phyloP scores from a whole-genome alignment of 1,140 invertebrate genomes.

The Drosophila paulistorum region DNA sequence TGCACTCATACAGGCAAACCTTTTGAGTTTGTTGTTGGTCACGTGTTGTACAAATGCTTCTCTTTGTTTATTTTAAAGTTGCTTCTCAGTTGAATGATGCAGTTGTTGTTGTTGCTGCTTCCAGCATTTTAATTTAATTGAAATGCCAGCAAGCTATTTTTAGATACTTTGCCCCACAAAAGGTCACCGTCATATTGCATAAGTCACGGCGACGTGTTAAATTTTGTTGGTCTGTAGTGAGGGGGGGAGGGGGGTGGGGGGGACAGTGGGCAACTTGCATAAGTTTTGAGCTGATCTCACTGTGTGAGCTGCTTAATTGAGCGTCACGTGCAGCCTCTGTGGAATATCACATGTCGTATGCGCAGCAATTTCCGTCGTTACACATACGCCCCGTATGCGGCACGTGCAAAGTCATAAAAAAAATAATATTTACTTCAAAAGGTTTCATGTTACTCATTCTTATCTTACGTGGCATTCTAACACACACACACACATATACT shows the following conservation, averaged over 20 bases:
- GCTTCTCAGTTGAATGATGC: slow-evolving; percentile 24
- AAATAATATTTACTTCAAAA: slow-evolving; percentile 17
- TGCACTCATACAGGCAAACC: slow-evolving; percentile 16
- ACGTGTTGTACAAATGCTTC: slow-evolving; percentile 75
- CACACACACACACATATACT: slow-evolving; percentile 18
- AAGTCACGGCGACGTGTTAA: slow-evolving; percentile 17
- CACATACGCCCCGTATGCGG: slow-evolving; percentile 39
- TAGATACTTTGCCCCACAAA: slow-evolving; percentile 47
- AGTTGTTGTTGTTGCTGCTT: slow-evolving; percentile 46
- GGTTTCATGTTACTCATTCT: slow-evolving; percentile 40
- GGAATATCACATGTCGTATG: slow-evolving; percentile 41
- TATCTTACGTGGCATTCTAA: background rate
- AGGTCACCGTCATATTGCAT: slow-evolving; percentile 51
- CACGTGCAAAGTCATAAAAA: slow-evolving; percentile 52
- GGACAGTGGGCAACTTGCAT: slow-evolving; percentile 24
- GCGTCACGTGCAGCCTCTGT: slow-evolving; percentile 50
- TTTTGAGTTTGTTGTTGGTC: slow-evolving; percentile 73
- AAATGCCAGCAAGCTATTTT: slow-evolving; percentile 64
- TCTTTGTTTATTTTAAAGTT: slow-evolving; percentile 48
- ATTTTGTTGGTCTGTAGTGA: background rate
- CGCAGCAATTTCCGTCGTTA: slow-evolving; percentile 28
- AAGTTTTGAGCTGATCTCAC: slow-evolving; percentile 44
- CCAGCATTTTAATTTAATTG: slow-evolving; percentile 65
- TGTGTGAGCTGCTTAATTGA: slow-evolving; percentile 34
- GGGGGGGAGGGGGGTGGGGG: too few species aligned